These are phyloP conservation scores for Pemphigus obesinymphae DNA, from an alignment of 1,140 invertebrate genomes.

Conservation along the genomic window DNA sequence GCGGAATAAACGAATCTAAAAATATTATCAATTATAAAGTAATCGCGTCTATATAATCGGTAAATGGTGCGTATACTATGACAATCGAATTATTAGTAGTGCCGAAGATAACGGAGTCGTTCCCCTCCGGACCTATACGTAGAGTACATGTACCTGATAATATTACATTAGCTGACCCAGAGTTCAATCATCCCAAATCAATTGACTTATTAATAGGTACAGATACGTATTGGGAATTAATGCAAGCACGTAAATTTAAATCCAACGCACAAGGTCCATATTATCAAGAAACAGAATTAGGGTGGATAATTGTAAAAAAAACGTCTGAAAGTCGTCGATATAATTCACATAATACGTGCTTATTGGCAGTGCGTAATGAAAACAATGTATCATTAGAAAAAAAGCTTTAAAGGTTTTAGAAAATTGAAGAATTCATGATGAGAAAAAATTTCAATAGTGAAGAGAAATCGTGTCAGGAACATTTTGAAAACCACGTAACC, in stretches of 20 bases:
- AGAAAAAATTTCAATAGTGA: too few species aligned
- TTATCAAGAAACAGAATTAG: neutral
- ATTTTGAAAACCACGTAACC: too few species aligned
- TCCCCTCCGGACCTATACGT: neutral
- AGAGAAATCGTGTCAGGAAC: too few species aligned
- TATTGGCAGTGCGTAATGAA: neutral
- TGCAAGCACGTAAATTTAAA: neutral
- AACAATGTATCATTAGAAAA: neutral
- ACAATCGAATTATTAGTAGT: neutral
- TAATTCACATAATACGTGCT: neutral
- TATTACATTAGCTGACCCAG: neutral
- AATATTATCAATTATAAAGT: neutral
- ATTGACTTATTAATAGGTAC: neutral
- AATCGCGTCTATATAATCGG: neutral
- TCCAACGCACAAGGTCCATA: neutral
- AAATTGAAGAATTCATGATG: neutral
- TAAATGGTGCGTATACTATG: neutral
- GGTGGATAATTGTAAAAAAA: constrained; percentile 8
- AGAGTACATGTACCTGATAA: neutral
- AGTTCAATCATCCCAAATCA: neutral
- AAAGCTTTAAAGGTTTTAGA: constrained; percentile 3
- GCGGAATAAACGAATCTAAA: neutral
- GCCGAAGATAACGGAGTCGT: neutral
- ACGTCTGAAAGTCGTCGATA: neutral
- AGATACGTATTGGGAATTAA: neutral